These are phyloP conservation scores for Drosophila prolongata DNA, from an alignment of 2,888 invertebrate species.

Conservation along the genomic window DNA sequence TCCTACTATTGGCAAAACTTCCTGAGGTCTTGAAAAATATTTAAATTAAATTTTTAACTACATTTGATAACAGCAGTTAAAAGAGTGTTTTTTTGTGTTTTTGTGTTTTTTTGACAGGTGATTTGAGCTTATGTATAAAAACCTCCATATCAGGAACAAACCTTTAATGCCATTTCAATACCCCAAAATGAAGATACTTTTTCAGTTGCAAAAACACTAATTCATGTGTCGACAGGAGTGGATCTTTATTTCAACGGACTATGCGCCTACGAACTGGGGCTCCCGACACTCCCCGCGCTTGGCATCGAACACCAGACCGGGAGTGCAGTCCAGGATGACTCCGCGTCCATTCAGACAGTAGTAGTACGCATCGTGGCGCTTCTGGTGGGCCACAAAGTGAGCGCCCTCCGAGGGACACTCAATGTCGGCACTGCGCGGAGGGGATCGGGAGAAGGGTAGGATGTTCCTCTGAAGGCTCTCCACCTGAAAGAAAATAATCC, in stretches of 20 bases:
- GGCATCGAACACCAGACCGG: constrained; percentile 80
- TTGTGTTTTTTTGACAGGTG: too few species aligned
- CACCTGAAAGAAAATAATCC: constrained; percentile 53
- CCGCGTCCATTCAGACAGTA: constrained; percentile 81
- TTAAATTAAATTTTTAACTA: too few species aligned
- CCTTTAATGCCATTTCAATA: too few species aligned
- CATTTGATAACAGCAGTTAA: too few species aligned
- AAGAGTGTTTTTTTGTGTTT: too few species aligned
- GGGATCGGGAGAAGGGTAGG: constrained; percentile 66
- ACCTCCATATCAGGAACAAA: too few species aligned
- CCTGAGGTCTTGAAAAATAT: too few species aligned
- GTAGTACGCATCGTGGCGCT: constrained; percentile 71
- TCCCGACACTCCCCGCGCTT: constrained; percentile 73
- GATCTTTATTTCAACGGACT: constrained; percentile 20
- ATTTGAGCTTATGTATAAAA: too few species aligned
- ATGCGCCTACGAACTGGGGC: constrained; percentile 54
- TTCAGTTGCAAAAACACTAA: too few species aligned
- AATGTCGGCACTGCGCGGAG: constrained; percentile 77
- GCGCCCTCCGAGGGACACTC: constrained; percentile 75
- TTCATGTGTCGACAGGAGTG: neutral
- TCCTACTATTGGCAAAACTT: too few species aligned
- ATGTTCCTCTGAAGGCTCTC: constrained; percentile 72
- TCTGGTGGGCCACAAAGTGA: constrained; percentile 72
- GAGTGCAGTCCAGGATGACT: constrained; percentile 80
- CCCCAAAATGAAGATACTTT: too few species aligned